Evolutionary conservation across 2,888 invertebrate species (phyloP), one percentile per base, ranked within the genome.

Genomic region (Gerris lacustris): DNA sequence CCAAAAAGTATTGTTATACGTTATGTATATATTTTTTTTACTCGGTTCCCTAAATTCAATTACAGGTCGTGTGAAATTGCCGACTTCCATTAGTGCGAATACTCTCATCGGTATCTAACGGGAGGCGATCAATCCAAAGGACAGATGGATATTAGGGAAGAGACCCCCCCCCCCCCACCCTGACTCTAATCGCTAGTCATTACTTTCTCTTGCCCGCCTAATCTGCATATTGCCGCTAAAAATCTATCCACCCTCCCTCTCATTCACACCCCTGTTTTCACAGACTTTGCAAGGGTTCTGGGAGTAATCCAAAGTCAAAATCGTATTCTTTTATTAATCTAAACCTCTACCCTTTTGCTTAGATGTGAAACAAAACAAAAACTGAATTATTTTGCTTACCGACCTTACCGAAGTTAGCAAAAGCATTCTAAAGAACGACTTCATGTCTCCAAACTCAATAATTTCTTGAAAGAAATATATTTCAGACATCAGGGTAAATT

Each of bases 181-280:
- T 11, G 55, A 2, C 55, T 11, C 15, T 55, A 55, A 55, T 11
- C 55, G 55, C 11, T 15, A 55, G 55, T 55, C 55, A 55, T 55
- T 55, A 55, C 15, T 55, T 15, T 9, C 15, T 11, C 55, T 9
- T 11, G 31, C 31, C 31, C 9, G 55, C 55, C 15, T 55, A 55
- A 55, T 55, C 55, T 55, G 55, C 55, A 55, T 55, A 55, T 55
- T 55, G 55, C 55, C 15, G 55, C 55, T 15, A 55, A 55, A 55
- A 11, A 55, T 55, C 55, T 31, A 31, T 55, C 55, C 55, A 55
- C 9, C 9, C 55, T 9, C 15, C 55, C 55, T 15, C 55, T 11
- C 55, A 31, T 31, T 31, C 31, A 31, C 31, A 31, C 31, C 31
- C 31, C 31, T 31, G 31, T 31, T 31, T 31, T 31, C 31, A 31